Evolutionary conservation across 2,797 vertebrate genomes (phyloP), one percentile per base, ranked within the genome.

Genomic region (Pangasius larnaudii): DNA sequence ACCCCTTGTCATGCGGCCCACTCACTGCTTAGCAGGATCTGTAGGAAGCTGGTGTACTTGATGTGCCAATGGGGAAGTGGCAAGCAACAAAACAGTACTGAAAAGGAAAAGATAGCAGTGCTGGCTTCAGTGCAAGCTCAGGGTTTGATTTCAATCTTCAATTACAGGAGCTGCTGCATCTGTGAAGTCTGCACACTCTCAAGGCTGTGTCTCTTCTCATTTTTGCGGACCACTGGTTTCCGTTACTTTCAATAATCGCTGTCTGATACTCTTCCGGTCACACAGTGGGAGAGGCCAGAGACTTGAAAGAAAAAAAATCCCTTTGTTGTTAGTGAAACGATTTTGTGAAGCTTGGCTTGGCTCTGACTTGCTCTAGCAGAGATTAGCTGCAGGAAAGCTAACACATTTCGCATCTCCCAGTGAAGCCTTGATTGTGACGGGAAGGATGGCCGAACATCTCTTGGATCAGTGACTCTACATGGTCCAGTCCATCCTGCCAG

Each of bases 271-370:
- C 86, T 86, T 88, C 83, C 67, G 69, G 71, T 88, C 87, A 89
- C 87, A 58, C 75, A 58, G 84, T 79, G 83, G 85, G 87, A 82
- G 85, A 80, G 78, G 46, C 81, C 18, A 53, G 18, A 85, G 86
- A 89, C 16, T 85, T 92, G 87, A 89, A 91, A 89, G 30, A 58
- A 88, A 87, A 88, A 82, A 85, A 87, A 89, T 85, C 83, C 80
- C 81, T 89, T 91, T 93, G 91, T 91, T 90, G 85, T 85, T 84
- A 81, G 74, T 88, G 86, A 91, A 94, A 92, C 88, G 75, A 87
- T 90, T 91, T 89, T 91, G 82, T 81, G 84, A 74, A 59, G 33
- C 86, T 88, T 91, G 87, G 65, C 81, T 83, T 49, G 63, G 49
- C 49, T 69, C 30, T 71, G 49, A 89, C 90, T 87, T 87, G 91